Percentiles rank a stretch among this genome's conserved stretches.
These are phyloP conservation scores for Meteorus sp. DNA, from an alignment of 1,140 invertebrate genomes.

Conservation along the genomic window DNA sequence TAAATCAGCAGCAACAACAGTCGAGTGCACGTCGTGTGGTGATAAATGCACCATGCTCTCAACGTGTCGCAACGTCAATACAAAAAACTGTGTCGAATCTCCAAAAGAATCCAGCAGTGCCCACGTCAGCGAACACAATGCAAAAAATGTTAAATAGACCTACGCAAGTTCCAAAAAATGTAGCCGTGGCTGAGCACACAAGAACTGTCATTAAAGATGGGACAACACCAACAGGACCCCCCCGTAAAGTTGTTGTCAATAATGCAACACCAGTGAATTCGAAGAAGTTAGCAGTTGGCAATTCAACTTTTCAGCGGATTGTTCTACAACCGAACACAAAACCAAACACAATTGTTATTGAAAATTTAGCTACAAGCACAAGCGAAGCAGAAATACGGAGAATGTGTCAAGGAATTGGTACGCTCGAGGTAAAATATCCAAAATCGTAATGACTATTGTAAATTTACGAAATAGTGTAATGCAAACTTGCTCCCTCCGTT, in stretches of 20 bases:
- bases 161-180: slow-evolving; percentile 5
- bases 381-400: slow-evolving; percentile 58
- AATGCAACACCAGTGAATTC: neutral
- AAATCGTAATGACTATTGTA: too few relatives aligned
- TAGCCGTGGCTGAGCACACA: neutral
- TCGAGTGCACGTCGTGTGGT: too few relatives aligned
- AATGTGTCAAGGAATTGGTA: slow-evolving; percentile 62
- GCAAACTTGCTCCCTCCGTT: too few relatives aligned
- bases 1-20: slow-evolving; percentile 29
- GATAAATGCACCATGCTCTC: too few relatives aligned
- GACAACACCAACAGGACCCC: neutral
- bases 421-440: slow-evolving; percentile 62
- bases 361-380: slow-evolving; percentile 61
- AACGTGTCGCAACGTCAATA: slow-evolving; percentile 36
- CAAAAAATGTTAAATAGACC: slow-evolving; percentile 16
- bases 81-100: slow-evolving; percentile 41
- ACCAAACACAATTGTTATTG: slow-evolving; percentile 57
- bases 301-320: slow-evolving; percentile 48
- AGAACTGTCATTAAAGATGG: slow-evolving; percentile 10
- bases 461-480: too few relatives aligned
- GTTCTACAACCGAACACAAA: slow-evolving; percentile 49
- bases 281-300: slow-evolving; percentile 24
- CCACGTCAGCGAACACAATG: slow-evolving; percentile 11
- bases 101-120: slow-evolving; percentile 31
- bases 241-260: slow-evolving; percentile 28